Evolutionary conservation across 2,113 vertebrate genomes (phyloP).

Genomic region (Pavo muticus): DNA sequence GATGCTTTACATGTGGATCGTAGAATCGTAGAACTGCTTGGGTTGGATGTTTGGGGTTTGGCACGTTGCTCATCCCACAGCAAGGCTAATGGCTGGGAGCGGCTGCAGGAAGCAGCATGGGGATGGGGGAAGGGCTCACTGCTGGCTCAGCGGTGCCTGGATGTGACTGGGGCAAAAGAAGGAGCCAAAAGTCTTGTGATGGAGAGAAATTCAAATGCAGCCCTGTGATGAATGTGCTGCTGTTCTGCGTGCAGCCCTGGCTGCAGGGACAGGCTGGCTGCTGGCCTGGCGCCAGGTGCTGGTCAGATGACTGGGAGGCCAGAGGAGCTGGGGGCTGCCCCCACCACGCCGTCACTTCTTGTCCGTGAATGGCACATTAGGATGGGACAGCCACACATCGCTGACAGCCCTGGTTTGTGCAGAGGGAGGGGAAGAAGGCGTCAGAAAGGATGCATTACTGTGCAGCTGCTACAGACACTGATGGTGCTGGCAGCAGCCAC

Average conservation of each 20-base stretch:
- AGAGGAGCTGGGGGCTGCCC: constrained; percentile 31
- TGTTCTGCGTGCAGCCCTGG: background rate
- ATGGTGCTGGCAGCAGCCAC: background rate
- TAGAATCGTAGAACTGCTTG: too few relatives aligned
- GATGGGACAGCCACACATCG: background rate
- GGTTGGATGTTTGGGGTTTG: background rate
- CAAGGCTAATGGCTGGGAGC: accelerated
- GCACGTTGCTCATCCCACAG: accelerated
- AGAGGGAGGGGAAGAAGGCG: background rate
- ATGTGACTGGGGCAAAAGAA: background rate
- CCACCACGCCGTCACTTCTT: background rate
- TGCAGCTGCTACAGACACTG: background rate
- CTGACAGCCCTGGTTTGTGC: background rate
- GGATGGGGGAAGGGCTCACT: background rate
- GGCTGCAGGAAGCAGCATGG: background rate
- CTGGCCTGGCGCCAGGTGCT: background rate
- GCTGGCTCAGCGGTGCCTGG: constrained; percentile 7
- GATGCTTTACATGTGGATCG: background rate
- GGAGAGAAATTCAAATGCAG: constrained; percentile 19
- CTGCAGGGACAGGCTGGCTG: background rate
- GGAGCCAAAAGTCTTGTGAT: constrained; percentile 11
- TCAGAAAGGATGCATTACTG: background rate
- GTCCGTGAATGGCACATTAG: constrained; percentile 35
- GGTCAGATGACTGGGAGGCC: constrained; percentile 21
- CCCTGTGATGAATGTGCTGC: background rate